A percentile compares a stretch with the other conserved stretches of the same genome.
These are phyloP conservation scores for Protophormia terraenovae DNA, from an alignment of 2,888 invertebrate genomes.

Conservation along the genomic window DNA sequence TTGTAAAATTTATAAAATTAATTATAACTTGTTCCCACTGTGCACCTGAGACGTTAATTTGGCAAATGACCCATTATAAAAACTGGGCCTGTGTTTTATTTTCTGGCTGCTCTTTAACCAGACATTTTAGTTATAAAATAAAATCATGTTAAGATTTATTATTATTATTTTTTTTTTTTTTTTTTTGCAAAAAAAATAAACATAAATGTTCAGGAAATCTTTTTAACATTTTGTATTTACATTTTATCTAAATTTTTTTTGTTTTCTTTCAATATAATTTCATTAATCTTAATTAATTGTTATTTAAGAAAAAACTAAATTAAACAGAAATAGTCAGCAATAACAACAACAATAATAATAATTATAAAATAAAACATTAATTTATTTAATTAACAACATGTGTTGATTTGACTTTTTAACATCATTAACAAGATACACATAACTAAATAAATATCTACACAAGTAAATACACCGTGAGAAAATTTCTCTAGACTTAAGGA, in stretches of 20 bases:
- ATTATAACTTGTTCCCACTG: no score
- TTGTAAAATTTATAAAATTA: no score
- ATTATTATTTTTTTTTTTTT: no score
- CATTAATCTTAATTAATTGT: constrained; percentile 48
- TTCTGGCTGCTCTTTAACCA: background rate
- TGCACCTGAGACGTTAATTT: constrained; percentile 63
- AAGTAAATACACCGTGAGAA: constrained; percentile 31
- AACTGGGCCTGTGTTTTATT: constrained; percentile 42
- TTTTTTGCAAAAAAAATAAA: background rate
- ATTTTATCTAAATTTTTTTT: background rate
- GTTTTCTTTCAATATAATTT: constrained; percentile 22
- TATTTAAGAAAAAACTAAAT: background rate
- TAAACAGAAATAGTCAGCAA: background rate
- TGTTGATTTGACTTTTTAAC: constrained; percentile 50
- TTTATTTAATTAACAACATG: constrained; percentile 64
- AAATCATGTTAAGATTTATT: background rate
- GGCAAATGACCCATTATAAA: constrained; percentile 59
- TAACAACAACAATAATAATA: background rate
- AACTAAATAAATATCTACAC: background rate
- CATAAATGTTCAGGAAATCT: background rate
- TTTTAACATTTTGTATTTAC: background rate
- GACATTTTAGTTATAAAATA: no score
- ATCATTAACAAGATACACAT: constrained; percentile 20
- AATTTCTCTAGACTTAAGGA: background rate
- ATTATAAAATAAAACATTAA: constrained; percentile 41